Evolutionary conservation across 2,113 vertebrate genomes (phyloP), one percentile per base, ranked within the genome.

Genomic region (Cheilinus undulatus): DNA sequence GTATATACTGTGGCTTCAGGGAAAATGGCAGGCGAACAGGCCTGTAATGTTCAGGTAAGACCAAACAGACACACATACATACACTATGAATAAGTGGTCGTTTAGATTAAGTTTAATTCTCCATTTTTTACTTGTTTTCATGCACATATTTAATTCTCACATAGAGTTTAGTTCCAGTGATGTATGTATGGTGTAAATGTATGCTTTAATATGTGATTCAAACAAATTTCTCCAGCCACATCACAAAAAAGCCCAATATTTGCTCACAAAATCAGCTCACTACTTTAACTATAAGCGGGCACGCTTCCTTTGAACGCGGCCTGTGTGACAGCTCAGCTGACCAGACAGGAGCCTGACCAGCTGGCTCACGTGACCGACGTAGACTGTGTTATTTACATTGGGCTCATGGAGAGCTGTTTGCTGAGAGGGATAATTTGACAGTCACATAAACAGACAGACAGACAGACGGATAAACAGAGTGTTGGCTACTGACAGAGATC

Each of bases 361-460:
- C 63, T 57, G 59, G 83, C 58, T 89, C 91, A 91, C 80, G 67
- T 92, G 93, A 89, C 88, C 74, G n/a, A 57, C 78, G 20, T 34
- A 34, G 76, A 78, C 79, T 63, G 77, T 85, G 80, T 86, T 92
- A 92, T 94, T 94, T 92, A 92, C 91, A 91, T 91, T 93, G 68
- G 70, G 69, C 80, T 83, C 80, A 81, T 82, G 73, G 86, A 48
- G 87, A 88, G 82, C 87, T 95, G 90, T 95, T 95, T 94, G 91
- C 91, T 73, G 89, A 93, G 92, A 92, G 89, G 92, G 92, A 93
- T 95, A 93, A 94, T 93, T 94, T 94, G 93, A 94, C 93, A 93
- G 93, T 92, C 91, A 92, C 91, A 95, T 94, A 94, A 94, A 94
- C 93, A 93, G 92, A 90, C 91, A 94, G 92, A 94, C 91, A 94